Conservation (phyloP, 2,888 invertebrate genomes). For the Cordilura impudica region DNA sequence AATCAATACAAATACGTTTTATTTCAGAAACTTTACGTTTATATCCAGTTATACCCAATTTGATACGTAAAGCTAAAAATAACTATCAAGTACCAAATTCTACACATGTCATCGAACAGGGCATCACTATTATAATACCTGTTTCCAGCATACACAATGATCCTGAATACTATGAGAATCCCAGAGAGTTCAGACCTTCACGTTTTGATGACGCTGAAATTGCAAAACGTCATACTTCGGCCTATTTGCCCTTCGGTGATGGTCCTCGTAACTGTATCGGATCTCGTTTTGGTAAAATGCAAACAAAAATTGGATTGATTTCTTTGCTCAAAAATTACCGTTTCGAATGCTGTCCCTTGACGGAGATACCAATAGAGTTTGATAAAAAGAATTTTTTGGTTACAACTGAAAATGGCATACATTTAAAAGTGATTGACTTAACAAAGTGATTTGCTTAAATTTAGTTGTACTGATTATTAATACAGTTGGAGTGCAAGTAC, state of each 20-base stretch:
- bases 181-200: slow-evolving; percentile 82
- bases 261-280: slow-evolving; percentile 75
- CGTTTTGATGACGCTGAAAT: slow-evolving; percentile 81
- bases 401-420: slow-evolving; percentile 56
- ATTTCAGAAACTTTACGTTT: slow-evolving; percentile 78
- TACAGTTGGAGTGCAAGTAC: too few relatives aligned
- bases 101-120: slow-evolving; percentile 79
- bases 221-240: slow-evolving; percentile 77
- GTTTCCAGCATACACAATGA: slow-evolving; percentile 81
- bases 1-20: not conserved
- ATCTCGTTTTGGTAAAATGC: slow-evolving; percentile 73
- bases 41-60: slow-evolving; percentile 79
- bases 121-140: slow-evolving; percentile 79
- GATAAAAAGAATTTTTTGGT: slow-evolving; percentile 57
- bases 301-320: slow-evolving; percentile 70
- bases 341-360: slow-evolving; percentile 61
- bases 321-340: slow-evolving; percentile 65
- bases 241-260: slow-evolving; percentile 75
- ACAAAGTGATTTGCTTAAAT: too few relatives aligned
- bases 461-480: too few relatives aligned
- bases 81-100: slow-evolving; percentile 79
- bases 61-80: slow-evolving; percentile 79
- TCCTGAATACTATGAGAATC: slow-evolving; percentile 81
- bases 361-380: slow-evolving; percentile 62
- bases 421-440: slow-evolving; percentile 35